These are phyloP conservation scores for Cyanoderma ruficeps DNA, from an alignment of 2,113 vertebrate genomes.

Conservation along the genomic window DNA sequence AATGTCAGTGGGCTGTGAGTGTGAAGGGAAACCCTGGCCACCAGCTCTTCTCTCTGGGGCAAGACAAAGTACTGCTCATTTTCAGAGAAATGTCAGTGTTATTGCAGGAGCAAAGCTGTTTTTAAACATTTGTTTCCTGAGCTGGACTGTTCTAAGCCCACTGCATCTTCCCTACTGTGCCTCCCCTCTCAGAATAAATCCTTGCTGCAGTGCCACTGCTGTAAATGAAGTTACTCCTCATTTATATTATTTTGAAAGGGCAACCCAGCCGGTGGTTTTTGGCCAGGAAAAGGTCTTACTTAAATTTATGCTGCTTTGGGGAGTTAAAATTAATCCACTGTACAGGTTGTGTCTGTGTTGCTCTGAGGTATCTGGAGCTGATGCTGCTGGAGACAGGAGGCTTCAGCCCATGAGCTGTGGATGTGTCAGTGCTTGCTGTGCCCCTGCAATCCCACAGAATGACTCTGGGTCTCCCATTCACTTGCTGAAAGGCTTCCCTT, in stretches of 20 bases:
- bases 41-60: background rate
- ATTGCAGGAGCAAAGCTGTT: background rate
- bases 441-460: background rate
- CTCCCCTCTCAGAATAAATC: background rate
- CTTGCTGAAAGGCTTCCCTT: background rate
- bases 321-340: background rate
- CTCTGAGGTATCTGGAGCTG: background rate
- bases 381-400: background rate
- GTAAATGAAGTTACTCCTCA: background rate
- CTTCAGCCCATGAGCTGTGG: background rate
- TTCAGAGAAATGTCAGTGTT: background rate
- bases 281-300: background rate
- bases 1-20: background rate
- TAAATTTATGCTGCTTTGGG: background rate
- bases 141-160: background rate
- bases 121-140: background rate
- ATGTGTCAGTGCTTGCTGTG: background rate
- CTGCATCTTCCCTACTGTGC: background rate
- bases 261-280: background rate
- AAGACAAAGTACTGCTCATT: background rate
- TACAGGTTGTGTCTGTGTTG: accelerated
- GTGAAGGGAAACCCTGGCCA: background rate
- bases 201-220: background rate
- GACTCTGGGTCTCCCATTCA: background rate
- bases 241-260: background rate